Evolutionary conservation across 2,797 vertebrate species (phyloP).

Genomic region (Heterohyrax brucei): DNA sequence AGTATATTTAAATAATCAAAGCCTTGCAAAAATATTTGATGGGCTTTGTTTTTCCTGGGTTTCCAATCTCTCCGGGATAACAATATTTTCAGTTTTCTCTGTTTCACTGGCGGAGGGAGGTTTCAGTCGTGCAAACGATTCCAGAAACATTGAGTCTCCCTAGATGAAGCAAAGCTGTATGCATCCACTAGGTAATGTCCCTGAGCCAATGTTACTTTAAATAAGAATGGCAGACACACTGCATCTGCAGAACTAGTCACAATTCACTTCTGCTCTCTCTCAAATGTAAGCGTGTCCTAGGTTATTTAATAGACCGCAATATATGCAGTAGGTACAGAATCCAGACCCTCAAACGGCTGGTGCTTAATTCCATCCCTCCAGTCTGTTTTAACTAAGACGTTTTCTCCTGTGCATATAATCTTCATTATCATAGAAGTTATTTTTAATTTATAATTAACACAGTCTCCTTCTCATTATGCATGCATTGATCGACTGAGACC

Average conservation of each 20-base stretch:
- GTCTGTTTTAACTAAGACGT: slow-evolving; percentile 86
- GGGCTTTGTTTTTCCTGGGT: slow-evolving; percentile 75
- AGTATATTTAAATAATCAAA: slow-evolving; percentile 45
- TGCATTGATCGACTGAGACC: slow-evolving; percentile 79
- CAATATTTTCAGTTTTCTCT: neutral
- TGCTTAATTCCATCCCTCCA: slow-evolving; percentile 81
- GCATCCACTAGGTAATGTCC: slow-evolving; percentile 71
- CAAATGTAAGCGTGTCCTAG: slow-evolving; percentile 79
- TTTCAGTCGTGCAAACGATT: slow-evolving; percentile 73
- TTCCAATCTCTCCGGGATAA: slow-evolving; percentile 52
- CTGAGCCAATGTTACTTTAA: slow-evolving; percentile 77
- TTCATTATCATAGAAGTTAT: slow-evolving; percentile 86
- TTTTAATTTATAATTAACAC: slow-evolving; percentile 88
- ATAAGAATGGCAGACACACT: slow-evolving; percentile 76
- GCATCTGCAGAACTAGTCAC: slow-evolving; percentile 62
- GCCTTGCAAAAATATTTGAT: slow-evolving; percentile 66
- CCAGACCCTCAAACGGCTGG: slow-evolving; percentile 74
- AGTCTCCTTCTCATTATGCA: slow-evolving; percentile 83
- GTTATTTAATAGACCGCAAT: slow-evolving; percentile 81
- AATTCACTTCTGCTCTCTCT: slow-evolving; percentile 77
- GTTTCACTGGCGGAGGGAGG: slow-evolving; percentile 20
- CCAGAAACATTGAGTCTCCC: slow-evolving; percentile 75
- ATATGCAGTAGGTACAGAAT: slow-evolving; percentile 83
- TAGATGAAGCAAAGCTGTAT: slow-evolving; percentile 62
- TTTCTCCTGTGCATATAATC: slow-evolving; percentile 85